phyloP scores from a whole-genome alignment of 2,113 vertebrate genomes.

The Callorhinus ursinus region DNA sequence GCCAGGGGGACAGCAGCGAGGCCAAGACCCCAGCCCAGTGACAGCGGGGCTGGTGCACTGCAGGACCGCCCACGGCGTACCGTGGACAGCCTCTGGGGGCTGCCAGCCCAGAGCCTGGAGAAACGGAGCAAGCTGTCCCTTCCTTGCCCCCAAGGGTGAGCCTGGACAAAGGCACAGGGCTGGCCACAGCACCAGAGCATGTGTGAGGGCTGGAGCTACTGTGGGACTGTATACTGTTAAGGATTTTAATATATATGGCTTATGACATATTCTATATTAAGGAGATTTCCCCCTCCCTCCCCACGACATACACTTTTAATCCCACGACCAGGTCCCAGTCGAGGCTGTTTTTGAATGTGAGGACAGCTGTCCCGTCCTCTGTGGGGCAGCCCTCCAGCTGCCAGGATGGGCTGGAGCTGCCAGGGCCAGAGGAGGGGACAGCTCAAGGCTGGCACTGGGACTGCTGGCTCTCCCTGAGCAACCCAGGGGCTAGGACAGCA shows the following conservation, averaged over 20 bases:
- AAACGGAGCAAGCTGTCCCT: background rate
- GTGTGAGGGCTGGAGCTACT: slow-evolving; percentile 67
- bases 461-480: background rate
- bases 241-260: slow-evolving; percentile 85
- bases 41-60: background rate
- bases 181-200: slow-evolving; percentile 64
- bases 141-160: slow-evolving; percentile 60
- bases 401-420: background rate
- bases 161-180: slow-evolving; percentile 65
- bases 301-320: slow-evolving; percentile 61
- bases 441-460: background rate
- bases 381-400: slow-evolving; percentile 2
- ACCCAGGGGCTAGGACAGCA: background rate
- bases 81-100: background rate
- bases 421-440: background rate
- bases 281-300: slow-evolving; percentile 74
- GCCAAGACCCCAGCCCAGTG: slow-evolving; percentile 78
- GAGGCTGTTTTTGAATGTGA: slow-evolving; percentile 18
- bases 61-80: background rate
- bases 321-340: slow-evolving; percentile 39
- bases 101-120: background rate
- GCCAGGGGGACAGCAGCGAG: slow-evolving; percentile 74
- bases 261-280: slow-evolving; percentile 80
- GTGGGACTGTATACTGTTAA: slow-evolving; percentile 75
- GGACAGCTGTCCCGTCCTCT: background rate